Evolutionary conservation across 2,113 vertebrate species (phyloP), one percentile per base, ranked within the genome.

Genomic region (Neolamprologus hecqui): DNA sequence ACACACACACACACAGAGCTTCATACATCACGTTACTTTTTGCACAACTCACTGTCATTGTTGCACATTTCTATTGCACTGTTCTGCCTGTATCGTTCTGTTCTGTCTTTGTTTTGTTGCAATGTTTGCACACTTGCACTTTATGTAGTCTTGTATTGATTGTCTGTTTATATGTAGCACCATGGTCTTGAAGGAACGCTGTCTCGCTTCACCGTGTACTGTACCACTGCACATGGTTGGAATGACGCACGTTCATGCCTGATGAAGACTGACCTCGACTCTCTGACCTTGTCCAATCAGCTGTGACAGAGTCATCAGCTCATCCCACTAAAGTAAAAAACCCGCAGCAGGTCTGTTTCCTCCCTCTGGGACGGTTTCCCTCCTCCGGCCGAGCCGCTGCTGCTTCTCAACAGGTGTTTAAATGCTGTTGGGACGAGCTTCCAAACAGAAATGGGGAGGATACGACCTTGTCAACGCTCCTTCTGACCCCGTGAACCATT

Each of bases 1-100:
- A 5, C 12, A 8, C 53, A 26, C 6, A 9, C 26, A 28, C 26
- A 31, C 57, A 19, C 57, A 60, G 0, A 60, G 15, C 0, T 60
- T 60, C 58, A 60, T 11, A 33, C 28, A 60, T 60, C 15, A 60
- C 3, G 2, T 60, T 33, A 60, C 57, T 19, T 60, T 60, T 33
- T 60, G 28, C 28, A 60, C 57, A 33, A 19, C 15, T 1, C 28
- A 60, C 28, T 60, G 58, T 60, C 28, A 60, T 60, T 33, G 15
- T 33, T 60, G 28, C 58, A 35, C 17, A n/a, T 65, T 65, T 65
- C 31, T 35, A 65, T 65, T 60, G 26, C 14, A 0, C 28, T 33
- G 9, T 60, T 60, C 15, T 60, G 5, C 28, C 28, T 60, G 28
- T 33, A 60, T 60, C 9, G 1, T 33, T 63, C 58, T 63, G 15